A percentile compares a stretch with the other conserved stretches of the same genome.
These are phyloP conservation scores for Lasioglossum baleicum DNA, from an alignment of 1,140 invertebrate genomes.

Conservation along the genomic window DNA sequence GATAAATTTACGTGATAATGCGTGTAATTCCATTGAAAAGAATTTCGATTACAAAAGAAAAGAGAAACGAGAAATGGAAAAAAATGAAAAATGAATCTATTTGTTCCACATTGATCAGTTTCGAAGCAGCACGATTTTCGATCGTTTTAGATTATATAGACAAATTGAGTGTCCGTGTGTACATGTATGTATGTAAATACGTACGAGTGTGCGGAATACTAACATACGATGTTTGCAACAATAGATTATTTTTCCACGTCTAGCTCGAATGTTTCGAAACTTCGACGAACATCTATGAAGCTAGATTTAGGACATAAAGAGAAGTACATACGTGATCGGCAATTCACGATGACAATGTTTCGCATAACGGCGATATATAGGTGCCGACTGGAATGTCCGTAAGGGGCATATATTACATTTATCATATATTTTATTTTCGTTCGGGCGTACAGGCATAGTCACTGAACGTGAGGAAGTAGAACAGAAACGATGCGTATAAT, in stretches of 20 bases:
- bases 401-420: conserved; percentile 35
- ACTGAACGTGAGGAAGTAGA: conserved; percentile 6
- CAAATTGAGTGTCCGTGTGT: no score
- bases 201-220: conserved; percentile 20
- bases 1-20: no score
- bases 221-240: conserved; percentile 20
- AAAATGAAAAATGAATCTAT: no score
- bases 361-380: no score
- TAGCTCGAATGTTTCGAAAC: conserved; percentile 33
- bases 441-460: conserved; percentile 23
- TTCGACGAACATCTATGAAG: conserved; percentile 18
- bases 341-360: conserved; percentile 12
- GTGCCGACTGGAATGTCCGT: conserved; percentile 15
- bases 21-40: no score
- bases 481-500: conserved; percentile 19
- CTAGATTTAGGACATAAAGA: conserved; percentile 37
- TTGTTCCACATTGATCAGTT: no score
- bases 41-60: no score
- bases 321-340: conserved; percentile 17
- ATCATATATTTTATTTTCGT: conserved; percentile 57
- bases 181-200: conserved; percentile 32
- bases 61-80: no score
- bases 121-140: conserved; percentile 25
- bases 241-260: conserved; percentile 50
- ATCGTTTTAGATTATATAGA: not conserved